Evolutionary conservation across 2,113 vertebrate genomes (phyloP).

Genomic region (Petrocephalus microphthalmus): DNA sequence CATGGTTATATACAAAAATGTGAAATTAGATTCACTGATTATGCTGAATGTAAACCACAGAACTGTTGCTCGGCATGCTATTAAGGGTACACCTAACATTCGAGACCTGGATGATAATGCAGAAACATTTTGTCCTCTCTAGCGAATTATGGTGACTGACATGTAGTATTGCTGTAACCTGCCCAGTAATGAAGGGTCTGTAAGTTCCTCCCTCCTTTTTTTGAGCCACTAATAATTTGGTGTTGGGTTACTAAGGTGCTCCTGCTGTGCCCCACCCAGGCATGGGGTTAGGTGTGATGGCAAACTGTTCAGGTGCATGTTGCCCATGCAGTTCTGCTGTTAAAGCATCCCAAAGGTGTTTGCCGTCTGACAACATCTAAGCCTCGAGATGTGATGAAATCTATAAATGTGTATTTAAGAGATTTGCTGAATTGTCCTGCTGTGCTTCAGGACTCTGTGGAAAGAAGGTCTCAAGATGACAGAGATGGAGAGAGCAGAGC

Average conservation of each 20-base stretch:
- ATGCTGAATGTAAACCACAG: background rate
- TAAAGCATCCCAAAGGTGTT: background rate
- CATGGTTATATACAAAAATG: background rate
- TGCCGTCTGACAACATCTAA: background rate
- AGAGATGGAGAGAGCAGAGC: constrained; percentile 35
- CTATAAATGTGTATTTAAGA: background rate
- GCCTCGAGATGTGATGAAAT: background rate
- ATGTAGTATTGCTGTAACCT: constrained; percentile 40
- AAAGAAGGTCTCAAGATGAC: constrained; percentile 49
- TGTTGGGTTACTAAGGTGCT: background rate
- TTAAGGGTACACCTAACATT: background rate
- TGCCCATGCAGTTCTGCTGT: background rate
- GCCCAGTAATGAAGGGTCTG: constrained; percentile 49
- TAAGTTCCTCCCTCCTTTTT: constrained; percentile 30
- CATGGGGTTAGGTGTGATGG: background rate
- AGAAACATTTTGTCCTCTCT: constrained; percentile 31
- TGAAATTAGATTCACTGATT: background rate
- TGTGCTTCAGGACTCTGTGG: constrained; percentile 49
- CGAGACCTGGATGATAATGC: constrained; percentile 13
- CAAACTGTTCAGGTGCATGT: background rate
- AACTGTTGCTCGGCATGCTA: background rate
- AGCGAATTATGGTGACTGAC: constrained; percentile 40
- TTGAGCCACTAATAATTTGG: background rate
- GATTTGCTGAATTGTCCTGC: background rate
- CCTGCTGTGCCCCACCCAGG: background rate